Evolutionary conservation across 2,113 vertebrate species (phyloP), one percentile per base, ranked within the genome.

Genomic region (Esox niger): DNA sequence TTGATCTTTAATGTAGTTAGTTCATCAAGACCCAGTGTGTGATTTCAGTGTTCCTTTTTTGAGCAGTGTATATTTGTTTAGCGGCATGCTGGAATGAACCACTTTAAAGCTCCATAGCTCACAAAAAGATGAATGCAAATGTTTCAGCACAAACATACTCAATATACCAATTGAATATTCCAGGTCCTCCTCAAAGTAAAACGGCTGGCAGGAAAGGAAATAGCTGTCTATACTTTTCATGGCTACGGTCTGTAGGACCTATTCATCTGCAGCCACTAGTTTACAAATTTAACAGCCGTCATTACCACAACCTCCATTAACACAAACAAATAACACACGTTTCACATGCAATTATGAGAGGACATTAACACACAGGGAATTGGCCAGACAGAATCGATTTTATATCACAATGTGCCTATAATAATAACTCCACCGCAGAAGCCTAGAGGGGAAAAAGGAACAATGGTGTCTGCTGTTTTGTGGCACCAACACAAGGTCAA

Each of bases 391-490:
- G 64, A 79, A 84, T 73, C 77, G 70, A 60, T 68, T 78, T 82
- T 69, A 69, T 82, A 86, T 83, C 74, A 69, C 71, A 21, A 73
- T 72, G 87, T 90, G 82, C 84, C 49, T 89, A 87, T 88, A 84
- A 89, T 89, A 89, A 82, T 76, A 84, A 71, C n/a, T n/a, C 71
- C 64, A 3, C 58, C 25, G 3, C 65, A 55, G 72, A 64, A 32
- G 70, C 11, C 13, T 43, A 17, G 38, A 15, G 38, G 13, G 38
- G 38, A n/a, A n/a, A n/a, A 27, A 55, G 71, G 70, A 76, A 87
- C 75, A 84, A 83, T 71, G 65, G 58, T 27, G 29, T 69, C 55
- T 63, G 49, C 58, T 69, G 56, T 77, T 78, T 46, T 35, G 80
- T 26, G 68, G 61, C 67, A 56, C 15, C 60, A 54, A 64, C 78